Conservation (phyloP, 2,888 invertebrate species). For the Strigamia transsilvanica region DNA sequence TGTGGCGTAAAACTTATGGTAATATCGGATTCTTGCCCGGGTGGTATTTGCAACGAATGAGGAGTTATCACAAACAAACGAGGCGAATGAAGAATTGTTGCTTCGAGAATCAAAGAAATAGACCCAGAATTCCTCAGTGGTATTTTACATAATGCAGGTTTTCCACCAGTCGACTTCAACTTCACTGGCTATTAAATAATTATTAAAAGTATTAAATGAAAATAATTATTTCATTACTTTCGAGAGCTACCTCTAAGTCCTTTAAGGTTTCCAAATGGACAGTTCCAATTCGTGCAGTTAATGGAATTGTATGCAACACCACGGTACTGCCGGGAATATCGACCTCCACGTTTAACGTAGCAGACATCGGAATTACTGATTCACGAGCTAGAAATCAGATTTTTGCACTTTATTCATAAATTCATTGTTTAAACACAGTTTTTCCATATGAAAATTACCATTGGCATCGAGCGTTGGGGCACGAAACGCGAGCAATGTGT, state of each 20-base stretch:
- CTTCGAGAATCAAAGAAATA: slow-evolving; percentile 38
- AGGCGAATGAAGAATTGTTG: slow-evolving; percentile 31
- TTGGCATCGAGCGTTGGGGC: slow-evolving; percentile 1
- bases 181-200: slow-evolving; percentile 2
- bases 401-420: too few species aligned
- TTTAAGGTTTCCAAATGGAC: slow-evolving; percentile 50
- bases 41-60: slow-evolving; percentile 22
- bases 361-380: background rate
- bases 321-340: background rate
- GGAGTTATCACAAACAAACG: slow-evolving; percentile 28
- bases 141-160: background rate
- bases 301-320: slow-evolving; percentile 38
- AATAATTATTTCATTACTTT: background rate
- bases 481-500: slow-evolving; percentile 31
- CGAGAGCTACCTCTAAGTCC: slow-evolving; percentile 33
- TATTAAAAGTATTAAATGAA: background rate
- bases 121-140: slow-evolving; percentile 49
- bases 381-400: background rate
- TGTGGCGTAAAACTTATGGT: slow-evolving; percentile 3
- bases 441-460: slow-evolving; percentile 10
- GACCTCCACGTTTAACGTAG: slow-evolving; percentile 16
- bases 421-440: too few species aligned
- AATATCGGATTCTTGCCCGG: slow-evolving; percentile 24
- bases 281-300: slow-evolving; percentile 41
- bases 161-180: background rate